A percentile compares a stretch with the other conserved stretches of the same genome.
These are phyloP conservation scores for Lates calcarifer DNA, from an alignment of 2,113 vertebrate genomes.

Conservation along the genomic window DNA sequence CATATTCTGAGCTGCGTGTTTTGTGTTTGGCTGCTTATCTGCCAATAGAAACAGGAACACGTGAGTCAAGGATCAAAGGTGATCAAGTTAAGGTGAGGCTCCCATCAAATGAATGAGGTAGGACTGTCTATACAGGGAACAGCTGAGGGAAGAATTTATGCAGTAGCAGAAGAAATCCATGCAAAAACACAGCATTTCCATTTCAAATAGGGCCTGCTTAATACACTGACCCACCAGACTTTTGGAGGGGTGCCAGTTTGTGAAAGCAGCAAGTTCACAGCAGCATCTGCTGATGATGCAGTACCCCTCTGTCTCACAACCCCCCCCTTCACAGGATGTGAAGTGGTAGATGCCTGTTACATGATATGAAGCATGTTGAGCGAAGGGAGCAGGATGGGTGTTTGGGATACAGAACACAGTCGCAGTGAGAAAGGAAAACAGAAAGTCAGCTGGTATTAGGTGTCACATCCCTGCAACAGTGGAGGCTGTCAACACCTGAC, in stretches of 20 bases:
- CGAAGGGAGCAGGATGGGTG: conserved; percentile 53
- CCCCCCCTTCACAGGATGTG: conserved; percentile 69
- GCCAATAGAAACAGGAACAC: conserved; percentile 27
- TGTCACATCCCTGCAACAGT: conserved; percentile 60
- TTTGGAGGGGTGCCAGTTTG: conserved; percentile 67
- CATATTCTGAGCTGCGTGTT: neutral
- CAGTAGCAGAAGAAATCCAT: conserved; percentile 30
- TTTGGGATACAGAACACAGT: conserved; percentile 63
- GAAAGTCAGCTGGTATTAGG: conserved; percentile 67
- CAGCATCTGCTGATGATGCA: conserved; percentile 76
- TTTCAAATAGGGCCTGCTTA: conserved; percentile 71
- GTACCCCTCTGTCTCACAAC: conserved; percentile 60
- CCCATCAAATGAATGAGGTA: conserved; percentile 11
- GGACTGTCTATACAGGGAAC: conserved; percentile 4
- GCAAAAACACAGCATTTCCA: conserved; percentile 68
- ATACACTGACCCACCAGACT: conserved; percentile 56
- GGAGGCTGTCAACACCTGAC: conserved; percentile 64
- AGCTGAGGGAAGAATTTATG: conserved; percentile 5
- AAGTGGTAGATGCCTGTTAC: conserved; percentile 90
- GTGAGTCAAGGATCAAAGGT: conserved; percentile 66
- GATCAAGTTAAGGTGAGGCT: conserved; percentile 53
- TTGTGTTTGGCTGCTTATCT: conserved; percentile 43
- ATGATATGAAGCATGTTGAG: conserved; percentile 88
- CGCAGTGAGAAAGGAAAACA: conserved; percentile 57
- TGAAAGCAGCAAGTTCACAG: conserved; percentile 54